Evolutionary conservation across 2,113 vertebrate species (phyloP), one percentile per base, ranked within the genome.

Genomic region (Irena cyanogastra): DNA sequence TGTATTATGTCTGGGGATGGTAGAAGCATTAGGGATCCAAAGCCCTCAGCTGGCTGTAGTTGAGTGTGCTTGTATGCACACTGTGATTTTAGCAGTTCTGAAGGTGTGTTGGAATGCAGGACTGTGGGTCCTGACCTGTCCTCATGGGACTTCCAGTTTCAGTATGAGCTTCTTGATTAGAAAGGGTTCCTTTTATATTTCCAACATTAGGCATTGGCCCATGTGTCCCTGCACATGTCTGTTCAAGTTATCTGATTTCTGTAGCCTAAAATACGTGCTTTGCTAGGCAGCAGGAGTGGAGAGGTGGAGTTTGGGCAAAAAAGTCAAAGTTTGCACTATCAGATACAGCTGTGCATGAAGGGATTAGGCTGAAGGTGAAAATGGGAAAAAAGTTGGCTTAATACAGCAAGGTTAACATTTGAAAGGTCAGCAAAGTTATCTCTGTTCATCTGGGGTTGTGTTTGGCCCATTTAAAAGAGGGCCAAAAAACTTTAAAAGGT

Each of bases 271-370:
- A 41, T 71, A 71, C 0, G 30, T 68, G 78, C 81, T 94, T 87
- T 85, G 81, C 87, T 91, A 71, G 74, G 81, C 93, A 90, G 8
- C 17, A 1, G 30, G 74, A 84, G 47, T 27, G 5, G 47, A 78
- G 77, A 76, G 90, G 57, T 94, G 70, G 93, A 85, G 70, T 87
- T 91, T 79, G 90, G 61, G 44, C 85, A 85, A 9, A 84, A 76
- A 90, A 85, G 82, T 89, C 64, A 61, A 49, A 79, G 0, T 87
- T 94, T 89, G 84, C 44, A n/a, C 78, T 57, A 26, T 68, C 53
- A 44, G 42, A 33, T 80, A 22, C 33, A 87, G 65, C n/a, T 87
- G 44, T 49, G 65, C 24, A 4, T 52, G 31, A 64, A 60, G 30
- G 56, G 59, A 33, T 61, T 13, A 56, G 74, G 5, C 44, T 93